phyloP scores from a whole-genome alignment of 1,140 invertebrate species.

The Nilaparvata lugens region DNA sequence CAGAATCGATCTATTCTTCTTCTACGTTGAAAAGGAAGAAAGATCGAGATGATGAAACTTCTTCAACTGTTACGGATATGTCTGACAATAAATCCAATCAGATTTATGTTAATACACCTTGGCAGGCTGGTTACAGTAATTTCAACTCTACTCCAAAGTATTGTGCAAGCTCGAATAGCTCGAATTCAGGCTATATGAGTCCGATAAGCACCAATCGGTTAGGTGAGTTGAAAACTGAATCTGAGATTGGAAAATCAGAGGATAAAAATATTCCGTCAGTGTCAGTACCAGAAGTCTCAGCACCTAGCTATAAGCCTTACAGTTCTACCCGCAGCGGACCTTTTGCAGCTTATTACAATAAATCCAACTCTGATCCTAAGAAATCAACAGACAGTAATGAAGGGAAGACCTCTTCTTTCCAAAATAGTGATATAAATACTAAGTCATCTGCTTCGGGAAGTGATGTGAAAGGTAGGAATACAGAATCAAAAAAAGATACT shows the following conservation, averaged over 20 bases:
- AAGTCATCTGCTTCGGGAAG: constrained; percentile 34
- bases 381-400: constrained; percentile 15
- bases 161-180: constrained; percentile 44
- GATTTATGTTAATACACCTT: constrained; percentile 42
- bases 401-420: constrained; percentile 7
- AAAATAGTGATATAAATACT: constrained; percentile 9
- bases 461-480: constrained; percentile 32
- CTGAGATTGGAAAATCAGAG: constrained; percentile 16
- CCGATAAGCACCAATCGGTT: constrained; percentile 41
- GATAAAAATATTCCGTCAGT: not conserved
- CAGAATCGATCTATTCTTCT: constrained; percentile 76
- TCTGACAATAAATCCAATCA: constrained; percentile 31
- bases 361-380: constrained; percentile 12
- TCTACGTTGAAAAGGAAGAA: constrained; percentile 54
- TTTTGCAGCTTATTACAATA: constrained; percentile 30
- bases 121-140: constrained; percentile 15
- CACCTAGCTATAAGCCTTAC: constrained; percentile 31
- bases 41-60: constrained; percentile 35
- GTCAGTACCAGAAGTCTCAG: constrained; percentile 13
- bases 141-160: constrained; percentile 24
- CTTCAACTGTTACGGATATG: constrained; percentile 30
- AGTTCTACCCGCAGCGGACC: constrained; percentile 31
- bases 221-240: constrained; percentile 17
- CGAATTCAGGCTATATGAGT: constrained; percentile 60
- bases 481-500: constrained; percentile 29